These are phyloP conservation scores for Capreolus pygargus DNA, from an alignment of 2,113 vertebrate genomes.

Conservation along the genomic window DNA sequence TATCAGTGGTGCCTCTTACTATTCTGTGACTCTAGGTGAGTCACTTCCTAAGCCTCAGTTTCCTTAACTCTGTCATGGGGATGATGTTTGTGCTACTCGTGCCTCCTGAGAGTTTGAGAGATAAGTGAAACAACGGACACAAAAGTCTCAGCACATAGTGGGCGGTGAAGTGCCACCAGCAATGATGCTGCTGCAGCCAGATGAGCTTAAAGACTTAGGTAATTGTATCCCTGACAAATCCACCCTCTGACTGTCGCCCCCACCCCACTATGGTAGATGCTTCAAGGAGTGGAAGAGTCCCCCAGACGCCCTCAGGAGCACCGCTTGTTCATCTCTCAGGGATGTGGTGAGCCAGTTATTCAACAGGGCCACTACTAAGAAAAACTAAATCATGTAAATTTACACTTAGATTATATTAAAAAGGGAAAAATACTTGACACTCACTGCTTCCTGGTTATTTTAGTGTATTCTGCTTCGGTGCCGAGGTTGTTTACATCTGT, in stretches of 20 bases:
- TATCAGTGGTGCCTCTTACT: neutral
- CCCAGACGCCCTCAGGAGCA: neutral
- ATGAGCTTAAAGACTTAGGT: neutral
- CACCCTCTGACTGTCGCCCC: too few relatives aligned
- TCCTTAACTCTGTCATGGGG: neutral
- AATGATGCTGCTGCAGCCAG: accelerated
- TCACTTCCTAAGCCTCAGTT: neutral
- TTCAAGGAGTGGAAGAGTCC: neutral
- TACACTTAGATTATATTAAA: neutral
- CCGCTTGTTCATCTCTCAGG: neutral
- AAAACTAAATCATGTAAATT: neutral
- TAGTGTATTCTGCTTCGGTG: accelerated
- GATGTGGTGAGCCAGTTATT: neutral
- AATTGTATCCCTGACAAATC: neutral
- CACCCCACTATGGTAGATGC: accelerated
- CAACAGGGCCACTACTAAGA: constrained; percentile 33
- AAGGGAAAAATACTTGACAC: neutral
- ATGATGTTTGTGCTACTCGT: neutral
- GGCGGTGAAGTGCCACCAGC: neutral
- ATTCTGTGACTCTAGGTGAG: neutral
- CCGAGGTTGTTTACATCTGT: neutral
- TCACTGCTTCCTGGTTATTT: neutral
- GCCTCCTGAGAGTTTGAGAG: neutral
- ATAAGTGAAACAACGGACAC: neutral
- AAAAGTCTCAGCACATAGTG: accelerated